A percentile compares a stretch with the other conserved stretches of the same genome.
phyloP scores from a whole-genome alignment of 1,140 invertebrate species.

The Lasioglossum baleicum region DNA sequence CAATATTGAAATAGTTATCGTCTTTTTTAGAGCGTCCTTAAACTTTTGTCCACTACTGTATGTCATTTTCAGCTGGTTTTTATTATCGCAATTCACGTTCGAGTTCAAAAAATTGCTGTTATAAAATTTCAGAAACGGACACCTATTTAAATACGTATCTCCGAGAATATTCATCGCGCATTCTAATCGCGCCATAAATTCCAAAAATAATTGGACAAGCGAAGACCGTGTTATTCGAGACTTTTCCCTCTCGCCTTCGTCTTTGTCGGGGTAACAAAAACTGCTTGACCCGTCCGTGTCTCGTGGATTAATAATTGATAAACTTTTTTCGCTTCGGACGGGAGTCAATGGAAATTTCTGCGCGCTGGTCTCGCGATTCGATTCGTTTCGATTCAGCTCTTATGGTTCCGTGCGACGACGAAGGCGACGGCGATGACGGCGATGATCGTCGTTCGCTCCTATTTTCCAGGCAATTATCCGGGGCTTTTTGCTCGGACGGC shows the following conservation, averaged over 20 bases:
- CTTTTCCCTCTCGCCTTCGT: background rate
- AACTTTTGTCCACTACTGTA: too few relatives aligned
- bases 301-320: constrained; percentile 31
- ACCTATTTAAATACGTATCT: too few relatives aligned
- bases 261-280: background rate
- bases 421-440: background rate
- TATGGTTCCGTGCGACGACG: too few relatives aligned
- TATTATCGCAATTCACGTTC: too few relatives aligned
- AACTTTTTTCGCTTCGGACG: background rate
- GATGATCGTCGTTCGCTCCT: background rate
- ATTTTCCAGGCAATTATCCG: constrained; percentile 35
- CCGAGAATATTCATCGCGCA: too few relatives aligned
- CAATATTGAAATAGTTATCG: too few relatives aligned
- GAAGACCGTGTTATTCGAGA: background rate
- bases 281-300: background rate
- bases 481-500: constrained; percentile 8
- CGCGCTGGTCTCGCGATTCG: background rate
- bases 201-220: background rate
- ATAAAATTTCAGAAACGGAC: too few relatives aligned
- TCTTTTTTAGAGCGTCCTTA: too few relatives aligned
- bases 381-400: background rate
- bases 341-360: constrained; percentile 30
- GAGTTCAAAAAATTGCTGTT: too few relatives aligned
- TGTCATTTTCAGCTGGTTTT: too few relatives aligned
- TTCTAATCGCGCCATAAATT: too few relatives aligned